Conservation (phyloP, 1,140 invertebrate species). For the Caerostris extrusa region DNA sequence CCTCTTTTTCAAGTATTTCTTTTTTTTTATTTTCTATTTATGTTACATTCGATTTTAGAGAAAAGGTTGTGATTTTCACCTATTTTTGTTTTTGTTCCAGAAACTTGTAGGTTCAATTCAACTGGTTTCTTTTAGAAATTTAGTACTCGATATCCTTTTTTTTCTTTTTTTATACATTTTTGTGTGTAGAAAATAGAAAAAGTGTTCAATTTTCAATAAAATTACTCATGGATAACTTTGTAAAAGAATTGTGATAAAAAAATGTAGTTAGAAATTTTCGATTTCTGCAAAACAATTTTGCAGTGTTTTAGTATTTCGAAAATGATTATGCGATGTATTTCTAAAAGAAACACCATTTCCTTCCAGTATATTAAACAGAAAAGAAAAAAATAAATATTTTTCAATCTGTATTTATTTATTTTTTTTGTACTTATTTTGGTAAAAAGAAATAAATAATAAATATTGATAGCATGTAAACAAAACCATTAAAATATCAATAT, state of each 20-base stretch:
- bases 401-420: background rate
- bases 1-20: background rate
- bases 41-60: background rate
- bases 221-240: background rate
- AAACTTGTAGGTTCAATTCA: slow-evolving; percentile 3
- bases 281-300: background rate
- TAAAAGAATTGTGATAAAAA: background rate
- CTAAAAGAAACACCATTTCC: background rate
- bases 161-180: background rate
- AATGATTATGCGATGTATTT: background rate
- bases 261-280: background rate
- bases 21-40: slow-evolving; percentile 19
- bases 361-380: background rate
- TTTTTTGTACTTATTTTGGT: too few species aligned
- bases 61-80: background rate
- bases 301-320: background rate
- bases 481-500: too few species aligned
- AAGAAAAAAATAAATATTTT: background rate
- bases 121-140: slow-evolving; percentile 33
- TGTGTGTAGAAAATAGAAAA: background rate
- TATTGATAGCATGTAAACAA: too few species aligned
- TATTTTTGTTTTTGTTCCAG: background rate
- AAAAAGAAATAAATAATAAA: too few species aligned
- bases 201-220: background rate
- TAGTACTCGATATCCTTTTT: background rate